phyloP scores from a whole-genome alignment of 2,888 invertebrate genomes.

The Drosophila mayaguana region DNA sequence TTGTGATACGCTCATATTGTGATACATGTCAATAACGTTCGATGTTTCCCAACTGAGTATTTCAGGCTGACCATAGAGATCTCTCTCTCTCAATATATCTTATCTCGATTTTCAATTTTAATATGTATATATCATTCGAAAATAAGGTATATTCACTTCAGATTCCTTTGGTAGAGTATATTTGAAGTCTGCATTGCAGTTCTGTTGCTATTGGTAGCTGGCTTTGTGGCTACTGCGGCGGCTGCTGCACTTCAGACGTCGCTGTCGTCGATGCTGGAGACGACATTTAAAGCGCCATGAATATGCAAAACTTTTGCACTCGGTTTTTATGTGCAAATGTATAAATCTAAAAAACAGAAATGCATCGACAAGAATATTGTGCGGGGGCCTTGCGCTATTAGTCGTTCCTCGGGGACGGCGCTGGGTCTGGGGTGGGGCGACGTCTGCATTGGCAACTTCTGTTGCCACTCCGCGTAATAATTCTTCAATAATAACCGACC shows the following conservation, averaged over 20 bases:
- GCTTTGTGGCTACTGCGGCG: constrained; percentile 63
- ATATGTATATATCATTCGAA: too few species aligned
- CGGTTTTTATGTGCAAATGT: constrained; percentile 69
- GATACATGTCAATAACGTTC: too few species aligned
- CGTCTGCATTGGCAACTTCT: constrained; percentile 66
- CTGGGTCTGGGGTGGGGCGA: constrained; percentile 1
- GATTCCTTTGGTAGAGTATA: constrained; percentile 39
- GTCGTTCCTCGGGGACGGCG: constrained; percentile 38
- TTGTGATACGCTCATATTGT: too few species aligned
- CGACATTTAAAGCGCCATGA: constrained; percentile 79
- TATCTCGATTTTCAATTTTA: too few species aligned
- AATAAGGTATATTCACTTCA: too few species aligned
- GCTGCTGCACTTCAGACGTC: constrained; percentile 69
- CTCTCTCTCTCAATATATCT: too few species aligned
- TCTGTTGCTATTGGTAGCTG: constrained; percentile 55
- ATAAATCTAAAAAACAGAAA: constrained; percentile 55
- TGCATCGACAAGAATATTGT: constrained; percentile 42
- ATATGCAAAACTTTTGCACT: constrained; percentile 80
- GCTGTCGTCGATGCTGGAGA: constrained; percentile 54
- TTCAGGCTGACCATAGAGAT: too few species aligned
- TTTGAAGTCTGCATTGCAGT: constrained; percentile 20
- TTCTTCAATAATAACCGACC: constrained; percentile 74
- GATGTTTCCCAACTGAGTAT: too few species aligned
- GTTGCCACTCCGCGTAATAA: constrained; percentile 68
- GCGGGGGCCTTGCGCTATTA: constrained; percentile 60